Conservation (phyloP, 2,113 vertebrate genomes). For the Quiscalus mexicanus region DNA sequence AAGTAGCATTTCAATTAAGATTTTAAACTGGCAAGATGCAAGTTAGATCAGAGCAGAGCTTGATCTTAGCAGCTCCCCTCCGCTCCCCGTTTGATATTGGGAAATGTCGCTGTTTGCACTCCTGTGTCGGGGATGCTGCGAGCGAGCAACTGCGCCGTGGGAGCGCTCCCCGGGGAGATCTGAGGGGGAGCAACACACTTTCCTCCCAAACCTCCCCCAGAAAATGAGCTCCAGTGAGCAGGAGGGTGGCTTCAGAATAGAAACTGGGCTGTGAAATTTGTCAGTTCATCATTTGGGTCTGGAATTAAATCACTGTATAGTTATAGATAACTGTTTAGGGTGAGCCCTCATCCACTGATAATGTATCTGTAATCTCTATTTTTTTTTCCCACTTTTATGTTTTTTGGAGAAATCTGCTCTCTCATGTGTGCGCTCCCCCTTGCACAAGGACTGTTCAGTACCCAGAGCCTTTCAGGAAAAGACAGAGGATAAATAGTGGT, state of each 20-base stretch:
- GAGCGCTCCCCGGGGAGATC: background rate
- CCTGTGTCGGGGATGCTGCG: background rate
- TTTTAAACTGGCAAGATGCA: conserved; percentile 22
- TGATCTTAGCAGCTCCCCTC: conserved; percentile 19
- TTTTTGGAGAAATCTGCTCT: background rate
- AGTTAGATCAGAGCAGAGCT: background rate
- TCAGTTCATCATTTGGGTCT: background rate
- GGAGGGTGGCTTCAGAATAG: background rate
- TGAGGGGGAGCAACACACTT: background rate
- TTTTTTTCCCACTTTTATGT: background rate
- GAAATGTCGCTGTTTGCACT: conserved; percentile 45
- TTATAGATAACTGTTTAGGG: background rate
- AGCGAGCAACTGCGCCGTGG: background rate
- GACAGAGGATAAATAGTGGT: background rate
- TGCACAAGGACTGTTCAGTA: background rate
- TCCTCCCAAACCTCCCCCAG: background rate
- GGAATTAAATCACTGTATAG: background rate
- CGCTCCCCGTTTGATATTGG: background rate
- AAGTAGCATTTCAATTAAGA: conserved; percentile 45
- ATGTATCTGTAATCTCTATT: background rate
- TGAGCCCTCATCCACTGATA: background rate
- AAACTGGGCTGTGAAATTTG: background rate
- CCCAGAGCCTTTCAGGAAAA: background rate
- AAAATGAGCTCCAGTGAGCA: background rate
- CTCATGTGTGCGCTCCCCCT: accelerated